A percentile compares a stretch with the other conserved stretches of the same genome.
Conservation (phyloP, 64 coral and sea anemone species). For the Anthopleura sola region DNA sequence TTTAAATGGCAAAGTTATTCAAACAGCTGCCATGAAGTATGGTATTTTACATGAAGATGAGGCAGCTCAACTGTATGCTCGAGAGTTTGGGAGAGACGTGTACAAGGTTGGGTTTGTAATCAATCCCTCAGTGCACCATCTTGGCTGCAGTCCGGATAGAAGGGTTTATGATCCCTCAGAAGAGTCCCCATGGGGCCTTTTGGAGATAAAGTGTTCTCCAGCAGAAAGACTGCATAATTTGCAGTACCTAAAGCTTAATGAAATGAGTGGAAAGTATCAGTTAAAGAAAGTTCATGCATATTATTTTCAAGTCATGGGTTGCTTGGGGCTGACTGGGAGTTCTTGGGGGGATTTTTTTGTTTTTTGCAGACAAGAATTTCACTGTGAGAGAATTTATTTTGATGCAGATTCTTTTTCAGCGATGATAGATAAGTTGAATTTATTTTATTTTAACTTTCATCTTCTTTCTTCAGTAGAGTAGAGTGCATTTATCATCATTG, state of each 20-base stretch:
- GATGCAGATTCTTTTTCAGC: conserved; percentile 16
- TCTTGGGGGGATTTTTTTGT: conserved; percentile 47
- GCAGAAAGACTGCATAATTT: conserved; percentile 11
- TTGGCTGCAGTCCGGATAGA: conserved; percentile 57
- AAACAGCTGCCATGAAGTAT: conserved; percentile 69
- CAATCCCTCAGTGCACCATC: conserved; percentile 34
- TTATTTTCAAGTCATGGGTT: conserved; percentile 51
- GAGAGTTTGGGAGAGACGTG: conserved; percentile 6
- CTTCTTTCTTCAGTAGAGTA: conserved; percentile 24
- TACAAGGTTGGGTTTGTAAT: conserved; percentile 36
- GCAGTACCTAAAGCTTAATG: conserved; percentile 18
- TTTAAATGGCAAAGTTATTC: conserved; percentile 35
- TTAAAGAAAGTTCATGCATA: conserved; percentile 35
- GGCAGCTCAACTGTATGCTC: conserved; percentile 21
- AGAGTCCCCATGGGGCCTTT: conserved; percentile 34
- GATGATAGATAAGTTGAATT: conserved; percentile 44
- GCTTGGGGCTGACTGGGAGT: conserved; percentile 23
- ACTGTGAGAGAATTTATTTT: conserved; percentile 48
- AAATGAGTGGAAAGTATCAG: conserved; percentile 16
- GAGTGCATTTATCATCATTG: too few species aligned
- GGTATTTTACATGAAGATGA: conserved; percentile 45
- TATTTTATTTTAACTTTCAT: conserved; percentile 50
- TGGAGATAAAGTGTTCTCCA: conserved; percentile 39
- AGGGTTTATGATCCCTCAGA: conserved; percentile 39
- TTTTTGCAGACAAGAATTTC: conserved; percentile 14